Conservation (phyloP, 2,797 vertebrate species). For the Muscicapa comitata region DNA sequence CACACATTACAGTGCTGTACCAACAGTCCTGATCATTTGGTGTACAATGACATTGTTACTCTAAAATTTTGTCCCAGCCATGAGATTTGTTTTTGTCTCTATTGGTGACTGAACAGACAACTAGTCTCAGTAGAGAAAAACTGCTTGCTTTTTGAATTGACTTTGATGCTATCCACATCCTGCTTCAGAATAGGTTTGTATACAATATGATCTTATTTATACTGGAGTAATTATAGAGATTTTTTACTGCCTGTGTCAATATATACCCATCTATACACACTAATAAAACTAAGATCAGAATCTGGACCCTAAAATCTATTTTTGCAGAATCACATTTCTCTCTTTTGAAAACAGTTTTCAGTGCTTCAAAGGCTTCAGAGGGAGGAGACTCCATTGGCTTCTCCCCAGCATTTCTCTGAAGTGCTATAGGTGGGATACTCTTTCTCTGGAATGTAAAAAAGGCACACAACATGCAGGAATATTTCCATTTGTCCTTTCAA, state of each 20-base stretch:
- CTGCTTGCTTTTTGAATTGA: not conserved
- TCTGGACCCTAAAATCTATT: not conserved
- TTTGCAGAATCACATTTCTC: not conserved
- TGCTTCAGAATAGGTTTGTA: not conserved
- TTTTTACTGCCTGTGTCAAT: not conserved
- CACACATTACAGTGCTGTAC: not conserved
- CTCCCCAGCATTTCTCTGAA: not conserved
- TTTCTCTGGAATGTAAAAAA: not conserved
- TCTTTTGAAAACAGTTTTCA: not conserved
- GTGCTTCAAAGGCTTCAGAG: not conserved
- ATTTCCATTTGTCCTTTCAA: not conserved
- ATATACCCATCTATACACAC: not conserved
- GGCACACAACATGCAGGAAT: not conserved
- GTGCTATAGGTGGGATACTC: not conserved
- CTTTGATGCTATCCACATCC: not conserved
- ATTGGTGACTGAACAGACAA: not conserved
- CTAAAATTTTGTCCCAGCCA: not conserved
- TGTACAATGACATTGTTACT: not conserved
- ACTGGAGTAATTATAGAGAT: not conserved
- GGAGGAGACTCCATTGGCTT: not conserved
- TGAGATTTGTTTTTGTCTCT: not conserved
- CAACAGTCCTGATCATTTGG: not conserved
- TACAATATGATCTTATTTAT: not conserved
- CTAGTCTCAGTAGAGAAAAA: not conserved
- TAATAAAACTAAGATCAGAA: not conserved